Conservation (phyloP, 2,888 invertebrate species). For the Callinectes sapidus region DNA sequence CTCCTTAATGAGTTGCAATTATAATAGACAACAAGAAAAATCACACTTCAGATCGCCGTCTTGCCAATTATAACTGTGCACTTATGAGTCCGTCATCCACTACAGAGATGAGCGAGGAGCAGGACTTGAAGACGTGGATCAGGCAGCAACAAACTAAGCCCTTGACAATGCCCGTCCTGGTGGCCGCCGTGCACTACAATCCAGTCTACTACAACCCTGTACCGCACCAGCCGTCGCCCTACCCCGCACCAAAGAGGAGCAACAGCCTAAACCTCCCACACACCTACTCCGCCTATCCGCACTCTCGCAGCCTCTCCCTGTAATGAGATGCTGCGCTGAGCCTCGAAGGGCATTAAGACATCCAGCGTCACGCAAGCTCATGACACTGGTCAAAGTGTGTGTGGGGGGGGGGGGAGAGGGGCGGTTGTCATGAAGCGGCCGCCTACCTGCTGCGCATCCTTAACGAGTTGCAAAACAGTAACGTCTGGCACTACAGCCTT, state of each 20-base stretch:
- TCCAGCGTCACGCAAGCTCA: not conserved
- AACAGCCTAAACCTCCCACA: not conserved
- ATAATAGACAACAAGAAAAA: not conserved
- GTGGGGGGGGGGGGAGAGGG: too few relatives aligned
- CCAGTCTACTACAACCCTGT: not conserved
- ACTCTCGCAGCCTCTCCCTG: not conserved
- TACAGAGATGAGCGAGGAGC: not conserved
- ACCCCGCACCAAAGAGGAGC: constrained; percentile 21
- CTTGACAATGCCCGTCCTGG: not conserved
- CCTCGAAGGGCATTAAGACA: not conserved
- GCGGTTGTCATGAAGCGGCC: not conserved
- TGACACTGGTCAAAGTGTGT: not conserved
- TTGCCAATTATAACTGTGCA: not conserved
- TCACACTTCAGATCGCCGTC: not conserved
- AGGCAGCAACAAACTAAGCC: not conserved
- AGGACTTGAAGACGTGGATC: not conserved
- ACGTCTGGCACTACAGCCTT: not conserved
- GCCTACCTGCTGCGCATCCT: not conserved
- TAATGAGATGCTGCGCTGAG: not conserved
- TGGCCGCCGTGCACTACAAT: not conserved
- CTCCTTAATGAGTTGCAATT: not conserved
- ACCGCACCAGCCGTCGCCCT: constrained; percentile 13
- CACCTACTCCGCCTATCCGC: not conserved
- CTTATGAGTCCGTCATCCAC: not conserved
- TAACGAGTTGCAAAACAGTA: not conserved